phyloP scores from a whole-genome alignment of 2,888 invertebrate genomes.

The Synergus japonicus region DNA sequence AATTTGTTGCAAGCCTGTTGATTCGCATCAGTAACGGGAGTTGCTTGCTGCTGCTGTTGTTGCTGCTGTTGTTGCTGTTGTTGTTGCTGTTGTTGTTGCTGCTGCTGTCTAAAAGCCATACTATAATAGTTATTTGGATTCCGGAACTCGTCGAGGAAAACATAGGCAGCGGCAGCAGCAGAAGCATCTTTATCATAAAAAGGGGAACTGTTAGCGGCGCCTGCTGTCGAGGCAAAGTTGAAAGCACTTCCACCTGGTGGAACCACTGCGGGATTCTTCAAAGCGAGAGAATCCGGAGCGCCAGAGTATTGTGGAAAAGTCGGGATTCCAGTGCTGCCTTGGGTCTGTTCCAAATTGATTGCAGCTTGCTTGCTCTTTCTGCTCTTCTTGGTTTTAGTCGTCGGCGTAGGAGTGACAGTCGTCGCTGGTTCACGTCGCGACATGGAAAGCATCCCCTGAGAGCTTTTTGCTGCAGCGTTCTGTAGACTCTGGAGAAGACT shows the following conservation, averaged over 20 bases:
- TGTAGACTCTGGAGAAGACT: constrained; percentile 72
- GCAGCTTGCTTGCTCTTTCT: constrained; percentile 60
- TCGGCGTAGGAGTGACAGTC: constrained; percentile 54
- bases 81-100: constrained; percentile 56
- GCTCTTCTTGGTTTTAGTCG: constrained; percentile 62
- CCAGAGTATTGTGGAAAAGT: constrained; percentile 70
- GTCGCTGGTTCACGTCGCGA: constrained; percentile 69
- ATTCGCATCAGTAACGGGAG: constrained; percentile 61
- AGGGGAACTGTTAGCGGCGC: constrained; percentile 66
- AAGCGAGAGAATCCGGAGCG: constrained; percentile 78
- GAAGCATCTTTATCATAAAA: constrained; percentile 73
- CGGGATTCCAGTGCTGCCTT: constrained; percentile 59
- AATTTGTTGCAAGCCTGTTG: constrained; percentile 71
- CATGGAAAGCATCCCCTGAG: constrained; percentile 69
- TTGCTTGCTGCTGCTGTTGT: constrained; percentile 60
- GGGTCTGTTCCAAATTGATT: constrained; percentile 57
- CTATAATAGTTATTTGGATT: constrained; percentile 74
- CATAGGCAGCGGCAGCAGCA: constrained; percentile 72
- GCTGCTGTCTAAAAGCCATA: constrained; percentile 68
- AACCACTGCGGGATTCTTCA: constrained; percentile 86
- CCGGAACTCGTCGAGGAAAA: constrained; percentile 74
- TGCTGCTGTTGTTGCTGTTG: constrained; percentile 65
- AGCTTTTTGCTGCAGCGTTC: constrained; percentile 66
- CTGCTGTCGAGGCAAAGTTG: constrained; percentile 87
- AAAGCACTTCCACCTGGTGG: constrained; percentile 87